Evolutionary conservation across 2,113 vertebrate species (phyloP), one percentile per base, ranked within the genome.

Genomic region (Helogale parvula): DNA sequence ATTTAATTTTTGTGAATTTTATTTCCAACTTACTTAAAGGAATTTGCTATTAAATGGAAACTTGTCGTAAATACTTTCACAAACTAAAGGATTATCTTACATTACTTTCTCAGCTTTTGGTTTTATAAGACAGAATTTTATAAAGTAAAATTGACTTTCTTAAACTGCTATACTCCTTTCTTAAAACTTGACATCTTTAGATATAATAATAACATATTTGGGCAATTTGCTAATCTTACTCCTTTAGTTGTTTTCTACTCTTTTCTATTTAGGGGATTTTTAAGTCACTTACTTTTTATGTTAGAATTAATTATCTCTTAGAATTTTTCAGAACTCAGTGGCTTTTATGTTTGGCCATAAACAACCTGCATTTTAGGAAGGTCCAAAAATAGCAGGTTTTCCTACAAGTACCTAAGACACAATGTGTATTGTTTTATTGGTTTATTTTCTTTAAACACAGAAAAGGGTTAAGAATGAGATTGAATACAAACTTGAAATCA

Each of bases 81-180:
- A n/a, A 60, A 79, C 11, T 14, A 13, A 52, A 72, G 29, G 50
- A 33, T 52, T 94, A 79, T 57, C 35, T 74, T 35, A 47, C 4
- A 47, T 88, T 76, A 50, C 7, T 84, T 93, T n/a, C 52, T 85
- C 16, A 81, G 41, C 21, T 90, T 54, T 69, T 41, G 66, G 10
- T 52, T 97, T 92, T 96, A 7, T 90, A 80, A 93, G 47, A 92
- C 69, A 35, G 15, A 91, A 45, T 93, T 88, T 80, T 96, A 80
- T 65, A 79, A 65, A 90, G 47, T 74, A 81, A 79, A 81, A 8
- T 21, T 60, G 11, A 27, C 63, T 94, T 86, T 84, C 29, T 63
- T 41, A 21, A 92, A 79, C 27, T 41, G 4, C 27, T 54, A 0
- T 41, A 54, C 7, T 47, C 3, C 29, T 88, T 17, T 90, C 31